These are phyloP conservation scores for Hucho hucho DNA, from an alignment of 2,113 vertebrate genomes.

Conservation along the genomic window DNA sequence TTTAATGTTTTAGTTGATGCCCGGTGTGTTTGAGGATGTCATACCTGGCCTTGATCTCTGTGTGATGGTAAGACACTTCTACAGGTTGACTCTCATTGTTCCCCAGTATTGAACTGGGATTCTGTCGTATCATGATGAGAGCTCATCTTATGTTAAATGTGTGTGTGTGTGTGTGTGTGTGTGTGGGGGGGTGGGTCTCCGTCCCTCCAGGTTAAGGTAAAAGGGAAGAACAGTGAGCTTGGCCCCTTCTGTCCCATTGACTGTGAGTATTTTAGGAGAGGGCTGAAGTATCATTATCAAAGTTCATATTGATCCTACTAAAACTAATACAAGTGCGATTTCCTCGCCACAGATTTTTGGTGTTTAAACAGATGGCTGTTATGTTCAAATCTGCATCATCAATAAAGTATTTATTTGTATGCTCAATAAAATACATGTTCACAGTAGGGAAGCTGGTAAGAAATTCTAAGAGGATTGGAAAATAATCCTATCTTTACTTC, in stretches of 20 bases:
- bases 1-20: slow-evolving; percentile 38
- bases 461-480: too few species aligned
- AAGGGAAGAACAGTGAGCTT: slow-evolving; percentile 36
- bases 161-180: too few species aligned
- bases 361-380: too few species aligned
- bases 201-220: slow-evolving; percentile 58
- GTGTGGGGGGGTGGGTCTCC: background rate
- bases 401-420: too few species aligned
- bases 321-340: background rate
- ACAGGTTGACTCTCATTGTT: background rate
- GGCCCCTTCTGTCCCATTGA: slow-evolving; percentile 63
- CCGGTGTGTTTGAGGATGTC: slow-evolving; percentile 66
- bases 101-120: too few species aligned
- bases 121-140: too few species aligned
- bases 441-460: too few species aligned
- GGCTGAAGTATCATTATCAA: background rate
- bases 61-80: slow-evolving; percentile 77
- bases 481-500: background rate
- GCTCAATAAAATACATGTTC: too few species aligned
- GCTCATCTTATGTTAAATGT: too few species aligned
- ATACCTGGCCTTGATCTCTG: slow-evolving; percentile 72
- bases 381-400: too few species aligned
- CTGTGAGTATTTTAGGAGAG: slow-evolving; percentile 52
- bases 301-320: too few species aligned
- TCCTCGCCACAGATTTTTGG: background rate